Percentiles rank a stretch among this genome's conserved stretches.
Conservation (phyloP, 2,797 vertebrate genomes). For the Falco columbarius region DNA sequence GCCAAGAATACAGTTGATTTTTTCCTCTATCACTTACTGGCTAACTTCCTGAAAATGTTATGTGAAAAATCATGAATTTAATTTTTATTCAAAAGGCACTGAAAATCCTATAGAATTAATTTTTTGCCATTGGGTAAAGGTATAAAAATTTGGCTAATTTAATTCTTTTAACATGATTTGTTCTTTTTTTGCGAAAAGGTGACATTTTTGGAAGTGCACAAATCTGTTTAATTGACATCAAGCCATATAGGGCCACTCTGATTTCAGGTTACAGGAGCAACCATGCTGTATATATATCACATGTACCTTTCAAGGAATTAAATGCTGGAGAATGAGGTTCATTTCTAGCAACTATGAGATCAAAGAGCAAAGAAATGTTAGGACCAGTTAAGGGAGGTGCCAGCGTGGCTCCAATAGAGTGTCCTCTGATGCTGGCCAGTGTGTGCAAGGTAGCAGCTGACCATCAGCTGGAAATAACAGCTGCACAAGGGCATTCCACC, state of each 20-base stretch:
- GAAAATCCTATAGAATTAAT: neutral
- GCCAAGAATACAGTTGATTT: neutral
- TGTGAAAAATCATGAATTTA: neutral
- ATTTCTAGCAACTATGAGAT: neutral
- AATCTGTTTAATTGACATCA: neutral
- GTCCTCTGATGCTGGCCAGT: neutral
- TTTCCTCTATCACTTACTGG: neutral
- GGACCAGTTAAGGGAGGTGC: neutral
- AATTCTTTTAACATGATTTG: neutral
- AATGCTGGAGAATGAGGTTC: neutral
- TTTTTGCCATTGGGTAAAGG: neutral
- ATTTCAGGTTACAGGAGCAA: neutral
- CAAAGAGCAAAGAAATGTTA: neutral
- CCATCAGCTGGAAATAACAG: neutral
- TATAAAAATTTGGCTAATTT: neutral
- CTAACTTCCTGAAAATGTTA: neutral
- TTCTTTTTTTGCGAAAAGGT: neutral
- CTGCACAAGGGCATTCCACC: neutral
- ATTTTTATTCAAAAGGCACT: neutral
- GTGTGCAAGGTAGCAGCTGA: neutral
- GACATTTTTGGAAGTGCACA: neutral
- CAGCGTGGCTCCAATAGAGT: accelerated
- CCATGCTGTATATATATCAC: too few species aligned
- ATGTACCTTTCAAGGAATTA: neutral
- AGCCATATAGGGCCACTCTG: neutral